Conservation (phyloP, 2,113 vertebrate species). For the Sporophila hypoxantha region DNA sequence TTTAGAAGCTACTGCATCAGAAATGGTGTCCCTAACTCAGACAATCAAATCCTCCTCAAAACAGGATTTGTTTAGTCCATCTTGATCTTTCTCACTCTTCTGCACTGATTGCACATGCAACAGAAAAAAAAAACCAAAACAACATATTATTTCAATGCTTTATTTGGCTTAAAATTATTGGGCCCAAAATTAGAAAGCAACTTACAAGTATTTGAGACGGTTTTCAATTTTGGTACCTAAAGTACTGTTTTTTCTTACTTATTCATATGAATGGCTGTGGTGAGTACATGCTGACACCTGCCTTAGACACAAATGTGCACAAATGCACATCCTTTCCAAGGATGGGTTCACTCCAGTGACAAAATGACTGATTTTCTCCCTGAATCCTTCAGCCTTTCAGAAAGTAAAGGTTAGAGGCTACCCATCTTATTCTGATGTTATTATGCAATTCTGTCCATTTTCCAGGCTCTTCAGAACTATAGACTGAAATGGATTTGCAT, state of each 20-base stretch:
- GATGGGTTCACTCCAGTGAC: background rate
- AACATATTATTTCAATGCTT: background rate
- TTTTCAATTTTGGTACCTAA: background rate
- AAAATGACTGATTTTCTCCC: background rate
- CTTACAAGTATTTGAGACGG: background rate
- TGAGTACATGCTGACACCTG: background rate
- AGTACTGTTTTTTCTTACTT: background rate
- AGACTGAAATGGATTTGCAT: background rate
- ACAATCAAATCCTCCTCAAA: background rate
- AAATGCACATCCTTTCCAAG: background rate
- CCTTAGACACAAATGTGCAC: background rate
- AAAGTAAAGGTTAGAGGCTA: background rate
- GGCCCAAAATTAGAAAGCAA: background rate
- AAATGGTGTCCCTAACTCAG: background rate
- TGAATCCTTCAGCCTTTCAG: background rate
- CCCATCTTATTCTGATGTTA: background rate
- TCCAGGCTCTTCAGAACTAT: background rate
- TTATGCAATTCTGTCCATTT: background rate
- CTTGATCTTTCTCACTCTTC: background rate
- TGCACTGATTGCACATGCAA: background rate
- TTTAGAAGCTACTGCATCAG: background rate
- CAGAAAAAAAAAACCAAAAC: background rate
- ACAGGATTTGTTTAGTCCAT: background rate
- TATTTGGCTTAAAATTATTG: background rate
- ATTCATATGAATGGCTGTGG: background rate